Evolutionary conservation across 2,888 invertebrate species (phyloP), one percentile per base, ranked within the genome.

Genomic region (Maniola hyperantus): DNA sequence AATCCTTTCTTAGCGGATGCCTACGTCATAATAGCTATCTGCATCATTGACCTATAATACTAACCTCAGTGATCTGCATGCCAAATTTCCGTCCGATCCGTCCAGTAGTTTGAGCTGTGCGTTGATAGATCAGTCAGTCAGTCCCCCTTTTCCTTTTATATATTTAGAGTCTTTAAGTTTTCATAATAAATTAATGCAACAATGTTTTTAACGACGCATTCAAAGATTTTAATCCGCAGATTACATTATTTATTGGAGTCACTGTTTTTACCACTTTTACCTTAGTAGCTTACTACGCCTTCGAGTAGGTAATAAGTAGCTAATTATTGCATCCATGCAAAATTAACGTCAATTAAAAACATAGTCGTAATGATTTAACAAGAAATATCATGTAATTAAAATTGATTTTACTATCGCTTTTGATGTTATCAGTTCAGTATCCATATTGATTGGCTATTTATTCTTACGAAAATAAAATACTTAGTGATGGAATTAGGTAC

Each of bases 311-410:
- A 26, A 26, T 26, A 26, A 8, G 36, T 15, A 15, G 54, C 54
- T 54, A 54, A 54, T 54, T 34, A 54, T 15, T 54, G 34, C 54
- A 34, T 54, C 34, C 8, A 36, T 54, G 54, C 54, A 54, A 54
- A 54, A 54, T 54, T 36, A 36, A 8, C 54, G 34, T 15, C 54
- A 54, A 54, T 54, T 54, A 54, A 54, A 48, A 54, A 36, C 36
- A 1, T 15, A 34, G 34, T 15, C 4, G 18, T 50, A 11, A 51
- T 51, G 20, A 48, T 8, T 51, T 26, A 13, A 26, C 50, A 51
- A 51, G 50, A 48, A 48, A 10, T 48, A 48, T 26, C 26, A 20
- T 13, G 50, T 51, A 51, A 51, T 8, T 51, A 51, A 18, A 10
- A 10, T 48, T 5, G 7, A 51, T 8, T 26, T 13, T 20, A 26